These are phyloP conservation scores for Papio anubis DNA, from an alignment of 2,113 vertebrate species.

Conservation along the genomic window DNA sequence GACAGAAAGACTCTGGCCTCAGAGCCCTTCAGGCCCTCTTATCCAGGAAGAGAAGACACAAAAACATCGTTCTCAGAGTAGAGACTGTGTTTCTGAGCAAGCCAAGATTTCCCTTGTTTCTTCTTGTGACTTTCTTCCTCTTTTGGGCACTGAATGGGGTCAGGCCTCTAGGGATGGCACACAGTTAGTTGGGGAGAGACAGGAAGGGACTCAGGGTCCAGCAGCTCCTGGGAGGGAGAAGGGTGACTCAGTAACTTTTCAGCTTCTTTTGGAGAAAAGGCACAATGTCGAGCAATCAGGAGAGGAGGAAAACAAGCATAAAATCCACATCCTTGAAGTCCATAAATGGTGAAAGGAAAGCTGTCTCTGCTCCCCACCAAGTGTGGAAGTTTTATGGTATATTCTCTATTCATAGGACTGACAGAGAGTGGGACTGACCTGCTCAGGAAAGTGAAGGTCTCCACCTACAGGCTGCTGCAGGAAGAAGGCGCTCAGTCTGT, in stretches of 20 bases:
- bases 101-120: not conserved
- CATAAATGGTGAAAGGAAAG: not conserved
- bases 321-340: not conserved
- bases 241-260: not conserved
- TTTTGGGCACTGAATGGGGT: not conserved
- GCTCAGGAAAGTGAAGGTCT: conserved; percentile 16
- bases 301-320: not conserved
- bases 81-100: not conserved
- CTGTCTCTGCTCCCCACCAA: not conserved
- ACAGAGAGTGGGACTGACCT: not conserved
- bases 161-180: not conserved
- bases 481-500: not conserved
- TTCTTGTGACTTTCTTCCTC: not conserved
- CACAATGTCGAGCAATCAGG: not conserved
- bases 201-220: not conserved
- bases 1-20: not conserved
- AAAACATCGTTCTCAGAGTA: not conserved
- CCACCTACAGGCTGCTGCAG: not conserved
- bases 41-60: conserved; percentile 13
- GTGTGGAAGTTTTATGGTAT: not conserved
- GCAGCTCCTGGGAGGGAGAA: not conserved
- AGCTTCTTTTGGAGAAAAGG: conserved; percentile 11
- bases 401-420: not conserved
- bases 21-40: not conserved
- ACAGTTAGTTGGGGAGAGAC: not conserved